These are phyloP conservation scores for Synergus itoensis DNA, from an alignment of 2,888 invertebrate species.

Conservation along the genomic window DNA sequence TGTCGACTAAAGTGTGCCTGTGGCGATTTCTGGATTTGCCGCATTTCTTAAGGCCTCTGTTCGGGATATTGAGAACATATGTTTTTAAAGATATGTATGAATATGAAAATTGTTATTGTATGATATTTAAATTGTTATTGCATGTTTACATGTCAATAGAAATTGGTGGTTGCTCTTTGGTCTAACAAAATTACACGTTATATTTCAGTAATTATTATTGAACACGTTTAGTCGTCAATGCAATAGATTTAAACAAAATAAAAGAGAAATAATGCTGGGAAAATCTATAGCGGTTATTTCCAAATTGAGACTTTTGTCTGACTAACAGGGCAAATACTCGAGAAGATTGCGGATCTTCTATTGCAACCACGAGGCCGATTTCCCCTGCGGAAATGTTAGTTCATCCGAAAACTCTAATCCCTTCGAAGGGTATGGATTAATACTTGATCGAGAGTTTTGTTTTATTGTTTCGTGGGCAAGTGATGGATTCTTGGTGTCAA, in stretches of 20 bases:
- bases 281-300: not conserved
- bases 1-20: conserved; percentile 54
- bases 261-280: not conserved
- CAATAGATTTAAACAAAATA: not conserved
- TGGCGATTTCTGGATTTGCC: conserved; percentile 67
- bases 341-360: conserved; percentile 15
- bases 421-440: conserved; percentile 1
- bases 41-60: conserved; percentile 48
- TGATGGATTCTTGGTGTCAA: not conserved
- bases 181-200: too few species aligned
- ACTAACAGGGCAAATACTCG: not conserved
- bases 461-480: not conserved
- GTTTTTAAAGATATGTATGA: too few species aligned
- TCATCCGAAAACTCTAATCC: not conserved
- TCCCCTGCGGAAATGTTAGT: conserved; percentile 8
- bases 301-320: not conserved
- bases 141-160: too few species aligned
- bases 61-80: not conserved
- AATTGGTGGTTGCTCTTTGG: too few species aligned
- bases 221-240: too few species aligned
- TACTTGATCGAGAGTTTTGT: not conserved
- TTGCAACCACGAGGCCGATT: not conserved
- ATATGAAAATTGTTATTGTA: too few species aligned
- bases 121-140: too few species aligned
- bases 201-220: too few species aligned